Base-by-base conservation (phyloP, 2,888 invertebrate genomes). In the Electrophaes corylata region DNA sequence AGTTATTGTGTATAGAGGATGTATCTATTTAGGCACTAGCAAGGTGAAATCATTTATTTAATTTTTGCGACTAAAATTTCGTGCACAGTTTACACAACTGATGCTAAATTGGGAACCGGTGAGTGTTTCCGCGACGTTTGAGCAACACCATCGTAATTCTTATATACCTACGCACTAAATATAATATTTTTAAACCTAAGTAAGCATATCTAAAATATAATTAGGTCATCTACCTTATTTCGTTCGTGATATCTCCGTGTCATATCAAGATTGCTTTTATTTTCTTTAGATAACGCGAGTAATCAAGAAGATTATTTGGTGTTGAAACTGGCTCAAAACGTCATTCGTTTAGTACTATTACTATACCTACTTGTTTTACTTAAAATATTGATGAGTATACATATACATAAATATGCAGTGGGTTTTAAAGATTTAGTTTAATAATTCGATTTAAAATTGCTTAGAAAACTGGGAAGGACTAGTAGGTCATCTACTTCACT, bases 201-300 rank as follows among this genome's bases (percentile, higher is more conserved):
- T 50, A 23, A 26, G 11, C 6, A 11, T 14, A 41, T 19, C 4
- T 18, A 10, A 48, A 54, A 52, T 60, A 70, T 58, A 74, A 70
- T 65, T 69, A 53, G 70, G 65, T 69, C 74, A 69, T 48, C 55
- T 54, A 65, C 65, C 58, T 66, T 66, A 60, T 64, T 63, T 55
- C 47, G 46, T 57, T 56, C 12, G n/a, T 20, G 57, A 60, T 64
- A 55, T 35, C 43, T 37, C 54, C 50, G 8, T 43, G 2, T 52
- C 33, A 6, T 57, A 55, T 57, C 39, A 49, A 52, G 39, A 55
- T 57, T 49, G 39, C 37, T 23, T 46, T 54, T 53, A 33, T 53
- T 48, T 54, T 57, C 23, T 49, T 58, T 37, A 48, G 61, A 60
- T 61, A 60, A 35, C 18, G 29, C 11, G 20, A 26, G 29, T 41